A percentile compares a stretch with the other conserved stretches of the same genome.
phyloP scores from a whole-genome alignment of 2,113 vertebrate genomes.

The Thunnus maccoyii region DNA sequence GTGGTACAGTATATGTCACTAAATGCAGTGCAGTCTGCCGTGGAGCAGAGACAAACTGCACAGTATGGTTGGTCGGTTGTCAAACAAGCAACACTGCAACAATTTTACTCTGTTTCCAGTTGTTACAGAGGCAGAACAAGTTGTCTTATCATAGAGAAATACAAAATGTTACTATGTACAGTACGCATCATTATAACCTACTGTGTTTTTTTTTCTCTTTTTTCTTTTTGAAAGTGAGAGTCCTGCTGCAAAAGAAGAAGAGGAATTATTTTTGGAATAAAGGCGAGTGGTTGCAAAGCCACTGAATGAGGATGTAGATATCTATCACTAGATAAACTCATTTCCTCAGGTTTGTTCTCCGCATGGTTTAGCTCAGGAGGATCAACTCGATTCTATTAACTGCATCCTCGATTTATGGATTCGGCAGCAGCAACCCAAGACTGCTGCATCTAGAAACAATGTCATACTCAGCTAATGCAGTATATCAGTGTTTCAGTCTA shows the following conservation, averaged over 20 bases:
- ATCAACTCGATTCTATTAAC: slow-evolving; percentile 33
- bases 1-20: slow-evolving; percentile 52
- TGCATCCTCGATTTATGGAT: slow-evolving; percentile 33
- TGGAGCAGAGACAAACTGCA: slow-evolving; percentile 41
- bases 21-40: slow-evolving; percentile 47
- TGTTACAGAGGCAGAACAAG: slow-evolving; percentile 56
- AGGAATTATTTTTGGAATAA: slow-evolving; percentile 41
- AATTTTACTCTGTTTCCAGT: slow-evolving; percentile 24
- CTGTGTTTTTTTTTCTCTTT: slow-evolving; percentile 33
- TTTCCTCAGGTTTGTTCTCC: slow-evolving; percentile 21
- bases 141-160: slow-evolving; percentile 69
- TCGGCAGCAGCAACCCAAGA: background rate
- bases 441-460: slow-evolving; percentile 35
- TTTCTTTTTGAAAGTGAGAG: slow-evolving; percentile 35
- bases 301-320: slow-evolving; percentile 42
- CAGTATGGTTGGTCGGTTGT: slow-evolving; percentile 36
- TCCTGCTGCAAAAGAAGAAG: slow-evolving; percentile 37
- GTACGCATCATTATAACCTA: slow-evolving; percentile 58
- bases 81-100: slow-evolving; percentile 46
- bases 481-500: slow-evolving; percentile 19
- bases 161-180: slow-evolving; percentile 81
- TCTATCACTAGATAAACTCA: slow-evolving; percentile 4
- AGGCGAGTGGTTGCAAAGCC: slow-evolving; percentile 56
- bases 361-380: slow-evolving; percentile 17
- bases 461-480: slow-evolving; percentile 15